Evolutionary conservation across 2,797 vertebrate genomes (phyloP), one percentile per base, ranked within the genome.

Genomic region (Acropternis orthonyx): DNA sequence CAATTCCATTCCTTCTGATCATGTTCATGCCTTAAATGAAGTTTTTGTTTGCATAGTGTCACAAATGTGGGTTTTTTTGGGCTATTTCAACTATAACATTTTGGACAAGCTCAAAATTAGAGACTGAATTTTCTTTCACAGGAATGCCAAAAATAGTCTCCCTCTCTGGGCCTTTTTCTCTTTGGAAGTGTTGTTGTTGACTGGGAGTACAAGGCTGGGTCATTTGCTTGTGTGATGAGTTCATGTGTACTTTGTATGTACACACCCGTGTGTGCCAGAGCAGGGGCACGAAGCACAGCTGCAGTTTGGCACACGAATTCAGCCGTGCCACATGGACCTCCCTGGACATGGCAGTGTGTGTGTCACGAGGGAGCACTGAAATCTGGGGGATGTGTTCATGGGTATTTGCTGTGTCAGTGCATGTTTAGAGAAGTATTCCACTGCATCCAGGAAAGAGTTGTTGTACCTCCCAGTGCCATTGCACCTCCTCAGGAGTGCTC

Each of bases 261-360:
- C 62, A 32, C 44, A 23, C 28, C 56, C 43, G 1, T 11, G 27
- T 22, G 26, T 59, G 54, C 9, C 71, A 56, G 22, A 71, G 28
- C 20, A 36, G 22, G 22, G 4, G 52, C 49, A 4, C 0, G 0
- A 6, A 28, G 17, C 69, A 43, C 24, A 61, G 59, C 41, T 63
- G 27, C 26, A 3, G 24, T 11, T 19, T 22, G 71, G 11, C 18
- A 26, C 15, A 1, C 2, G 34, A 46, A 0, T 7, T 4, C 14
- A 56, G 75, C 8, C 24, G 44, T 56, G 61, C n/a, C 3, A 2
- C 18, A 0, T 3, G 37, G n/a, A 6, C 14, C 52, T 91, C 24
- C 16, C 32, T 78, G 94, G 46, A 1, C 52, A 10, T 8, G 51
- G 43, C 76, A n/a, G 63, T 19, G 74, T 24, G 71, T 71, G 17